Evolutionary conservation across 2,888 invertebrate species (phyloP).

Genomic region (Empis livida): DNA sequence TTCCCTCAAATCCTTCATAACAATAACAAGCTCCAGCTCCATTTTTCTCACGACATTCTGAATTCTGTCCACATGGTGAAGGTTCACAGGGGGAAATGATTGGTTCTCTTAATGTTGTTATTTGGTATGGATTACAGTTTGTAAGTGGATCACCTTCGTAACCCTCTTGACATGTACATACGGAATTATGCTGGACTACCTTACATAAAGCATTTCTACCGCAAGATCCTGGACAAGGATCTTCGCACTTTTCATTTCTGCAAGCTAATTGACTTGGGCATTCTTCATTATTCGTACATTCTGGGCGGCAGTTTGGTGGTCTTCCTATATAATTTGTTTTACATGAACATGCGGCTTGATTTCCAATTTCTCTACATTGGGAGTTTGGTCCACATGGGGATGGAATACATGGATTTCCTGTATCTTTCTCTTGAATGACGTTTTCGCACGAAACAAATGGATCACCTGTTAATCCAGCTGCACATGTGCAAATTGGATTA

Average conservation of each 20-base stretch:
- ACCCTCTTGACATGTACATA: constrained; percentile 71
- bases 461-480: constrained; percentile 48
- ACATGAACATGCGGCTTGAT: constrained; percentile 77
- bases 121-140: constrained; percentile 37
- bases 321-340: constrained; percentile 66
- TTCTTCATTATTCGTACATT: constrained; percentile 67
- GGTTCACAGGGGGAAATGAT: constrained; percentile 65
- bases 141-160: constrained; percentile 64
- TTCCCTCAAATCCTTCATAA: constrained; percentile 63
- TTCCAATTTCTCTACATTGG: constrained; percentile 64
- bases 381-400: constrained; percentile 77
- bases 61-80: constrained; percentile 75
- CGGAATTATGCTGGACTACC: constrained; percentile 69
- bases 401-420: constrained; percentile 58
- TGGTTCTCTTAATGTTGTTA: constrained; percentile 48
- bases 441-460: constrained; percentile 46
- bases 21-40: constrained; percentile 79
- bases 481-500: constrained; percentile 53
- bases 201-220: constrained; percentile 69
- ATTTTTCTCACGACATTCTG: constrained; percentile 69
- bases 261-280: constrained; percentile 73
- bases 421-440: constrained; percentile 30
- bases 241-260: constrained; percentile 63
- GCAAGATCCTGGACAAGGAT: constrained; percentile 71
- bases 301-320: constrained; percentile 75